Conservation (phyloP, 2,113 vertebrate species). For the Neotragus pygmaeus region DNA sequence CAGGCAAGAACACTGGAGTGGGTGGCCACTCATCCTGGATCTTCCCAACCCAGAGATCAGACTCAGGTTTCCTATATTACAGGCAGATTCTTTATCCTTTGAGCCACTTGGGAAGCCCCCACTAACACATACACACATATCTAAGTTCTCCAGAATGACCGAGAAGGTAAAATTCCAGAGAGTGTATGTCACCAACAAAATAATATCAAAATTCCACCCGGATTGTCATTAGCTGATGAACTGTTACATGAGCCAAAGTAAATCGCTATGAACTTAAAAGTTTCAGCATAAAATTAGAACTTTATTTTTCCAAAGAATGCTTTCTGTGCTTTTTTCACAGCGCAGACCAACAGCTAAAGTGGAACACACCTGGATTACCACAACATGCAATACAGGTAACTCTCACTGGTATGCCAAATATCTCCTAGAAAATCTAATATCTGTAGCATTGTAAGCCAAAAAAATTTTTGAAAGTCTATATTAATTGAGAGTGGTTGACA, state of each 20-base stretch:
- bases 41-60: not conserved
- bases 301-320: not conserved
- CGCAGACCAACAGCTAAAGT: not conserved
- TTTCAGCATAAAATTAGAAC: slow-evolving; percentile 2
- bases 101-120: not conserved
- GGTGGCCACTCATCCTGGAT: not conserved
- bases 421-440: not conserved
- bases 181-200: not conserved
- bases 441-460: slow-evolving; percentile 1
- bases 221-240: not conserved
- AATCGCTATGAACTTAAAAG: not conserved
- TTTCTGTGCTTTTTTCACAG: not conserved
- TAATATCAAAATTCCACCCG: not conserved
- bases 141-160: not conserved
- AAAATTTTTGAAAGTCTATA: not conserved
- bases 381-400: not conserved
- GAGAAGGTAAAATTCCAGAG: not conserved
- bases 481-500: slow-evolving; percentile 21
- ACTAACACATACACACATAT: not conserved
- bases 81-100: not conserved
- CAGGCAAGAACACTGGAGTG: not conserved
- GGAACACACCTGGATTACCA: not conserved
- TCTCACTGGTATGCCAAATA: not conserved
- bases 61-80: not conserved
- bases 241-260: not conserved